phyloP scores from a whole-genome alignment of 2,797 vertebrate genomes.

The Sebastes variabilis region DNA sequence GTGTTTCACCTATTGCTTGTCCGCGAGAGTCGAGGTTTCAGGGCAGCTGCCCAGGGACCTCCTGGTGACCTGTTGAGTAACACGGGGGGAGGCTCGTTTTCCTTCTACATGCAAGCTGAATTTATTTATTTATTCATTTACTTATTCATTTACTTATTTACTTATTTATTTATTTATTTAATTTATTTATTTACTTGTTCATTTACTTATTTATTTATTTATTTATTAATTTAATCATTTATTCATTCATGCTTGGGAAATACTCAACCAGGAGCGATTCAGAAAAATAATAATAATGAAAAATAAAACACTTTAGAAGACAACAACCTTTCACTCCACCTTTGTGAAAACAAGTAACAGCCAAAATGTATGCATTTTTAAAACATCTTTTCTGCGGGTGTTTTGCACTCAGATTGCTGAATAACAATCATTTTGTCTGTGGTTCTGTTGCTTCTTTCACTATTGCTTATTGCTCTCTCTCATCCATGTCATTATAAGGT shows the following conservation, averaged over 20 bases:
- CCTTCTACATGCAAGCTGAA: background rate
- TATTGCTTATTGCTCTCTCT: background rate
- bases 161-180: background rate
- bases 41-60: constrained; percentile 53
- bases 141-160: too few species aligned
- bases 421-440: background rate
- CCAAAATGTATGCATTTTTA: background rate
- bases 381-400: background rate
- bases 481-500: background rate
- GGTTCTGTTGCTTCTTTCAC: background rate
- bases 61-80: constrained; percentile 42
- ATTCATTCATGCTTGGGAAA: background rate
- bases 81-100: background rate
- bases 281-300: background rate
- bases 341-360: background rate
- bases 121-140: background rate
- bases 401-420: background rate
- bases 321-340: background rate
- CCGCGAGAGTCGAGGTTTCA: constrained; percentile 11
- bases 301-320: background rate
- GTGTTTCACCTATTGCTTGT: constrained; percentile 47
- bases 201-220: too few species aligned
- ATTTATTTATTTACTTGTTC: accelerated
- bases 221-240: too few species aligned
- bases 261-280: background rate